phyloP scores from a whole-genome alignment of 2,113 vertebrate genomes.

The Callionymus lyra region DNA sequence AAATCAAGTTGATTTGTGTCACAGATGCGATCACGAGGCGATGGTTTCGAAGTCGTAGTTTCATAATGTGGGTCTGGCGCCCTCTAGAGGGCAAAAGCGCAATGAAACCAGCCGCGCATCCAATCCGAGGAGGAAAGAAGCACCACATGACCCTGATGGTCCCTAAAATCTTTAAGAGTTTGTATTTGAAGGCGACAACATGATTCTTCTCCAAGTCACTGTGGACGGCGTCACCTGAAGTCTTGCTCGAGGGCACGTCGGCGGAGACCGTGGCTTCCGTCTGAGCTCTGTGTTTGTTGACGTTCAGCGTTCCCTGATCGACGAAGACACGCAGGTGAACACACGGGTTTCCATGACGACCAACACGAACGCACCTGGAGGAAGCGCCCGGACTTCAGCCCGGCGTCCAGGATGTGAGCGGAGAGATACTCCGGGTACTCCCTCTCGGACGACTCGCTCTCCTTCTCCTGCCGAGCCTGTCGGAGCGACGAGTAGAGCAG shows the following conservation, averaged over 20 bases:
- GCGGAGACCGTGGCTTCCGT: constrained; percentile 78
- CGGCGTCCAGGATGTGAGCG: constrained; percentile 78
- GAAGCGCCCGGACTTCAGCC: constrained; percentile 89
- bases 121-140: too few species aligned
- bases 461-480: constrained; percentile 75
- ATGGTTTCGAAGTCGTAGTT: too few species aligned
- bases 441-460: constrained; percentile 74
- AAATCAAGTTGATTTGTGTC: too few species aligned
- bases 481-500: constrained; percentile 80
- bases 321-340: neutral
- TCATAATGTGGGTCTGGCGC: too few species aligned
- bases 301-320: constrained; percentile 77
- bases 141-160: too few species aligned
- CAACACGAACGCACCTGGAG: constrained; percentile 56
- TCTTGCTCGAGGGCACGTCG: constrained; percentile 72
- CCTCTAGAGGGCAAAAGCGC: too few species aligned
- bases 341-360: neutral
- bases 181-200: too few species aligned
- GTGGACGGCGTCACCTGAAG: constrained; percentile 81
- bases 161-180: too few species aligned
- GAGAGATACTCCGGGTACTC: constrained; percentile 84
- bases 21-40: too few species aligned
- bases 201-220: too few species aligned
- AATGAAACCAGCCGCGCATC: too few species aligned
- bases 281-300: constrained; percentile 86